Base-by-base conservation (phyloP, 1,140 invertebrate species). In the Stegodyphus mimosarum region DNA sequence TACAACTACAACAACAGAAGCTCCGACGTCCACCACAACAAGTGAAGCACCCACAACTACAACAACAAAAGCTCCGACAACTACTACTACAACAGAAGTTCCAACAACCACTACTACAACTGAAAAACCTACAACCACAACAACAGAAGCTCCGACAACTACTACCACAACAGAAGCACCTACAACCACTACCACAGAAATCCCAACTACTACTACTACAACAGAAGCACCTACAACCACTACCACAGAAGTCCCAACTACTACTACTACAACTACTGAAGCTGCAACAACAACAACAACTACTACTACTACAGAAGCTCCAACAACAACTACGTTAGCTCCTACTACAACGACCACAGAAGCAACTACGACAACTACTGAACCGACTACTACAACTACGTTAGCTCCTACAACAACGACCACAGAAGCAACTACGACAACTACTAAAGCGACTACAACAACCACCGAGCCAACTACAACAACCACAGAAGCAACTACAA, bases 41-140 rank as follows among this genome's bases (percentile, higher is more conserved):
- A 33, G 33, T 33, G 33, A 33, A 33, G 33, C 33, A 33, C 74
- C 18, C 7, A 49, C 33, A 33, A 33, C 33, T 33, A 33, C 33
- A 33, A 33, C 33, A 33, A 33, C 33, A 33, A 3, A 33, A 17
- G 63, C 10, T 7, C 71, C 55, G 52, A 84, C 66, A 63, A 33
- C 33, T 33, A 33, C 66, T 17, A 33, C 51, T 13, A 86, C 71
- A 17, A 52, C 80, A 33, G 51, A 53, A 73, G 67, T n/a, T n/a
- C 73, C 73, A 5, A 75, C 50, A 52, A 79, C 76, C 17, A 79
- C 76, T 6, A 67, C 64, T n/a, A 78, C 63, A 53, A 69, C 50
- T 10, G 63, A 67, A 50, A 33, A 64, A 18, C 64, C 76, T 10
- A 79, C 79, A 17, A 73, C 33, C 3, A 33, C 33, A 33, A 33